A percentile compares a stretch with the other conserved stretches of the same genome.
Conservation (phyloP, 2,888 invertebrate species). For the Tetranychus piercei region DNA sequence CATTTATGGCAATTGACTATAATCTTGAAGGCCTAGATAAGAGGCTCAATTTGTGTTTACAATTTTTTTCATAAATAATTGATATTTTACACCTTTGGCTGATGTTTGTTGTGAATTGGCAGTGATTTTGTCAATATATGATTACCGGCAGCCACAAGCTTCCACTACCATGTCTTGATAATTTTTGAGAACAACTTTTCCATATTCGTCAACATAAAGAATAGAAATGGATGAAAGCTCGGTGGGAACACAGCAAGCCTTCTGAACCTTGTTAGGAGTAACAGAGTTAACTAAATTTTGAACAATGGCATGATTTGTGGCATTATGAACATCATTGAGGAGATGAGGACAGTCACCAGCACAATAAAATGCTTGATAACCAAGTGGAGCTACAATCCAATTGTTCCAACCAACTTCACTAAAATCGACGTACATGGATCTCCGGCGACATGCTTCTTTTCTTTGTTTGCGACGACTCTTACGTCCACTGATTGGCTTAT, state of each 20-base stretch:
- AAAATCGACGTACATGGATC: slow-evolving; percentile 83
- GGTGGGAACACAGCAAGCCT: slow-evolving; percentile 92
- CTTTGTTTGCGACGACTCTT: slow-evolving; percentile 24
- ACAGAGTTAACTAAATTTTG: slow-evolving; percentile 88
- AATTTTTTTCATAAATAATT: too few relatives aligned
- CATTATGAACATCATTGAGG: slow-evolving; percentile 75
- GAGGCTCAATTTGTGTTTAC: too few relatives aligned
- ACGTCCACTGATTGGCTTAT: not conserved
- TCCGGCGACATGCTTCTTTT: slow-evolving; percentile 45
- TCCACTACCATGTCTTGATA: slow-evolving; percentile 97
- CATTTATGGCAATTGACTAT: too few relatives aligned
- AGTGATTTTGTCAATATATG: not conserved
- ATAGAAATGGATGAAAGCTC: slow-evolving; percentile 58
- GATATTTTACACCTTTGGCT: too few relatives aligned
- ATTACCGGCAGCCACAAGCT: slow-evolving; percentile 86
- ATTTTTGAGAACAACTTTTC: slow-evolving; percentile 60
- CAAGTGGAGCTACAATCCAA: slow-evolving; percentile 92
- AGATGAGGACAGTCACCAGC: slow-evolving; percentile 88
- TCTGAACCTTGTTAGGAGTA: slow-evolving; percentile 72
- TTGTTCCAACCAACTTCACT: slow-evolving; percentile 92
- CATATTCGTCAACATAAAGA: not conserved
- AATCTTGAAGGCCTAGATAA: too few relatives aligned
- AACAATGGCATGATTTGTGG: slow-evolving; percentile 95
- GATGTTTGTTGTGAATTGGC: not conserved
- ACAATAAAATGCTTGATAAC: slow-evolving; percentile 90